Base-by-base conservation (phyloP, 2,888 invertebrate species). In the Leptopilina myrica region DNA sequence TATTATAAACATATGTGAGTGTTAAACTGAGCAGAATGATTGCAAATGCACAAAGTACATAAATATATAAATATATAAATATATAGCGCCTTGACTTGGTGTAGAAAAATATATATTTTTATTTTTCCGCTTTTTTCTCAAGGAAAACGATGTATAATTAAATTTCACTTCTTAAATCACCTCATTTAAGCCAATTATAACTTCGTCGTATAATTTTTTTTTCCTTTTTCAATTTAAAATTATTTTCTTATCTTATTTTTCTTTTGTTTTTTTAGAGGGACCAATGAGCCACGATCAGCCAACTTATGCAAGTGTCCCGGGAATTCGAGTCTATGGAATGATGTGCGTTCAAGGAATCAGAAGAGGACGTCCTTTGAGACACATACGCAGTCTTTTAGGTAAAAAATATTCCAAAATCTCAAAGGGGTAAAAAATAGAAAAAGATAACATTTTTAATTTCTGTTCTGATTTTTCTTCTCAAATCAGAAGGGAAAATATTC, bases 211-310 rank as follows among this genome's bases (percentile, higher is more conserved):
- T n/a, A 33, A 5, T 56, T 53, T 9, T 56, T 73, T n/a, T 40
- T 8, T 0, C 4, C 9, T 9, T 56, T 73, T 3, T 33, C 14
- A 7, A 43, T 8, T 43, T 5, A 43, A 8, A 8, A 8, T 43
- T 2, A 6, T 43, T 56, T 26, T 56, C 14, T 8, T 62, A 56
- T 6, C n/a, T n/a, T n/a, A 64, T 9, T 66, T 76, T 5, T 15
- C 77, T 69, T 77, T 65, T 56, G 40, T 59, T 78, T 85, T 89
- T 89, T 49, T 93, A 97, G 98, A 98, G 93, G 98, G 98, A 14
- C 98, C 98, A 77, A 97, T 98, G 95, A 97, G 97, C 11, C 98
- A 98, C 91, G 97, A 97, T 90, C 97, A 97, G 90, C 98, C 98
- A 14, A 97, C 97, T 0, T 98, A 98, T 90, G 98, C 98, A 3